A percentile compares a stretch with the other conserved stretches of the same genome.
Conservation (phyloP, 2,888 invertebrate species). For the Xanthorhoe designata region DNA sequence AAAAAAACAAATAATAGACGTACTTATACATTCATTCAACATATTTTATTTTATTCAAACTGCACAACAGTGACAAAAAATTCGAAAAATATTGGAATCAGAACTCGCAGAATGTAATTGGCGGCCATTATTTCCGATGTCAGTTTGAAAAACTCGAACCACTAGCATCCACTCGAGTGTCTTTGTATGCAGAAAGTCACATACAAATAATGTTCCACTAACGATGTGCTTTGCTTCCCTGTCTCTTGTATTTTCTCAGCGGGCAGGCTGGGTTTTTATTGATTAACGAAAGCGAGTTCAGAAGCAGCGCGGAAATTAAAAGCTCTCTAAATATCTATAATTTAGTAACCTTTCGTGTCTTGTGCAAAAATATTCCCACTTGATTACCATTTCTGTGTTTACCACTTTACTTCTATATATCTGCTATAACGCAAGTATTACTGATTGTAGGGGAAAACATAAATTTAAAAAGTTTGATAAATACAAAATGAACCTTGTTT, state of each 20-base stretch:
- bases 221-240: conserved; percentile 45
- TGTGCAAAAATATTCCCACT: no score
- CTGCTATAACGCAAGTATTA: no score
- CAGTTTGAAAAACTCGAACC: conserved; percentile 23
- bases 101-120: conserved; percentile 2
- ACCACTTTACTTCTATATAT: no score
- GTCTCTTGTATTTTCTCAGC: conserved; percentile 36
- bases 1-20: not conserved
- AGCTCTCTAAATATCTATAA: not conserved
- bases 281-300: conserved; percentile 9
- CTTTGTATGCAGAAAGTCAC: conserved; percentile 34
- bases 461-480: no score
- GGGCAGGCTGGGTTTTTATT: conserved; percentile 25
- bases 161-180: conserved; percentile 19
- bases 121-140: conserved; percentile 18
- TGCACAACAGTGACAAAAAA: conserved; percentile 1
- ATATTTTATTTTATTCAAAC: not conserved
- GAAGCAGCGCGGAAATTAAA: not conserved
- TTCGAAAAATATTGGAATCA: not conserved
- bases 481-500: no score
- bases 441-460: no score
- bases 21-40: not conserved
- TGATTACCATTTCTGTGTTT: no score
- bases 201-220: conserved; percentile 45
- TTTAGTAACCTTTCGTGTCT: no score